These are phyloP conservation scores for Acanthurus lineatus DNA, from an alignment of 2,797 vertebrate species.

Conservation along the genomic window DNA sequence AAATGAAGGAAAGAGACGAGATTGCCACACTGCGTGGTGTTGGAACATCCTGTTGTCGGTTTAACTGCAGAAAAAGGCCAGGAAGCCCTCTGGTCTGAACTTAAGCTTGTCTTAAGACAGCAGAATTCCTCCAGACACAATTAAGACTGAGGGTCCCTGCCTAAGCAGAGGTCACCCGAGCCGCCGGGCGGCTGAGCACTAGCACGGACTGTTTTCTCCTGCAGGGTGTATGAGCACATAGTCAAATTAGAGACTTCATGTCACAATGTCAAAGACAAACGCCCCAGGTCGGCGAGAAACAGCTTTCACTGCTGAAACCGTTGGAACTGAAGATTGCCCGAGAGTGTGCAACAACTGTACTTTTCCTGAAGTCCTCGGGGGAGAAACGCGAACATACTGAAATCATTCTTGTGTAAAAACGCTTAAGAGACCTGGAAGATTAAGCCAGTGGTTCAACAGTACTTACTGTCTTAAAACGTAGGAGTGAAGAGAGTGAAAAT, in stretches of 20 bases:
- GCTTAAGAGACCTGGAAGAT: not conserved
- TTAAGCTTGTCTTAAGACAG: slow-evolving; percentile 67
- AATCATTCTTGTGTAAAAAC: slow-evolving; percentile 19
- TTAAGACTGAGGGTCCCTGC: slow-evolving; percentile 70
- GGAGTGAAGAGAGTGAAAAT: not conserved
- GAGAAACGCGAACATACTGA: slow-evolving; percentile 16
- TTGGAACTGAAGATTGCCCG: slow-evolving; percentile 36
- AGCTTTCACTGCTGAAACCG: slow-evolving; percentile 66
- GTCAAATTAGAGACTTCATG: slow-evolving; percentile 85
- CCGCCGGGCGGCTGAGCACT: slow-evolving; percentile 62
- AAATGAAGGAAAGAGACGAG: slow-evolving; percentile 25
- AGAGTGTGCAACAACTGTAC: slow-evolving; percentile 65
- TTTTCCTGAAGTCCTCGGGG: slow-evolving; percentile 31
- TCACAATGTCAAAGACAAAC: slow-evolving; percentile 81
- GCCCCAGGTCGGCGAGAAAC: slow-evolving; percentile 55
- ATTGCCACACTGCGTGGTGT: slow-evolving; percentile 13
- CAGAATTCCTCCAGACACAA: slow-evolving; percentile 81
- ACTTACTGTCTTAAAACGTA: slow-evolving; percentile 21
- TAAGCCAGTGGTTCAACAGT: not conserved
- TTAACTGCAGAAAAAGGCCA: slow-evolving; percentile 29
- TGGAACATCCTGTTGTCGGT: slow-evolving; percentile 23
- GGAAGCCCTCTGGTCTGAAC: slow-evolving; percentile 55
- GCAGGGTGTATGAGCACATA: slow-evolving; percentile 80
- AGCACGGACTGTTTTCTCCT: slow-evolving; percentile 66
- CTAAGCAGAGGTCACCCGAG: slow-evolving; percentile 77